A percentile compares a stretch with the other conserved stretches of the same genome.
These are phyloP conservation scores for Sterrhoptilus dennistouni DNA, from an alignment of 2,113 vertebrate genomes.

Conservation along the genomic window DNA sequence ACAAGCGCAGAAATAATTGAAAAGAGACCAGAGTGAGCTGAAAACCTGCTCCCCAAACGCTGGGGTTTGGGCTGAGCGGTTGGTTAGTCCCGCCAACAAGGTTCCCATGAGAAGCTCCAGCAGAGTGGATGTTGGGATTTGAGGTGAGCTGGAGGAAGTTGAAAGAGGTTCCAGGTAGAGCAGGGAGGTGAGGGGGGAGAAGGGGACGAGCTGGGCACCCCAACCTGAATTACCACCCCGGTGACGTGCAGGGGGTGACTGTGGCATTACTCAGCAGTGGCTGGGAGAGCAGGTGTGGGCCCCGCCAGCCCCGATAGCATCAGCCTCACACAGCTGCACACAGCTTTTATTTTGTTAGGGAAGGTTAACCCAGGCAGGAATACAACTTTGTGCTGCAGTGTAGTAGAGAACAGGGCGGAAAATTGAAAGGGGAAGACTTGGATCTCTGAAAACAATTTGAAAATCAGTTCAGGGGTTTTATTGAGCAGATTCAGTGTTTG, in stretches of 20 bases:
- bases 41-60: conserved; percentile 13
- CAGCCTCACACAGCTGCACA: conserved; percentile 50
- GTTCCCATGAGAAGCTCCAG: conserved; percentile 60
- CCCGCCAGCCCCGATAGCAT: conserved; percentile 47
- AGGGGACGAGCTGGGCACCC: conserved; percentile 29
- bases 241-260: conserved; percentile 40
- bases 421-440: neutral
- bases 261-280: conserved; percentile 40
- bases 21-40: conserved; percentile 5
- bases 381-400: neutral
- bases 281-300: conserved; percentile 52
- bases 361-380: neutral
- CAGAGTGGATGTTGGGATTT: conserved; percentile 34
- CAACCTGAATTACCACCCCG: conserved; percentile 45
- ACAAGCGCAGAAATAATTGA: conserved; percentile 44
- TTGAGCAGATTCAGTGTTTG: rapidly evolving
- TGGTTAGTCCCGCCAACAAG: conserved; percentile 52
- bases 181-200: conserved; percentile 3
- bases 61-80: conserved; percentile 16
- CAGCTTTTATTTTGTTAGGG: neutral
- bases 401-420: neutral
- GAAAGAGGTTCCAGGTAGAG: conserved; percentile 37
- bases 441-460: neutral
- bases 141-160: conserved; percentile 69
- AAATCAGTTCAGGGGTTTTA: neutral